Conservation (phyloP, 2,888 invertebrate genomes). For the Diarsia dahlii region DNA sequence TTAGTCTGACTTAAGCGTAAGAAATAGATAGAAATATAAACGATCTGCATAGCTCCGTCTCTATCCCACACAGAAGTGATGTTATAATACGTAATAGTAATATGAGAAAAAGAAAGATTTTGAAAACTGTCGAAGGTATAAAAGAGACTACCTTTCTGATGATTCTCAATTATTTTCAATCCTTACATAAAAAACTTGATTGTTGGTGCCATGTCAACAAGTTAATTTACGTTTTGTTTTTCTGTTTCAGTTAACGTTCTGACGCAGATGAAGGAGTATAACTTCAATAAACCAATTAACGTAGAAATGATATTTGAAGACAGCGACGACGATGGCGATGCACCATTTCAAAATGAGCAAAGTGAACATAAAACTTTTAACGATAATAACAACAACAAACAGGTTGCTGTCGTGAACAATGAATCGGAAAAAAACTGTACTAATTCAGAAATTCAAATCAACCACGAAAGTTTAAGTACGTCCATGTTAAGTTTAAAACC, state of each 20-base stretch:
- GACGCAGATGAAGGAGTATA: constrained; percentile 67
- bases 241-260: constrained; percentile 62
- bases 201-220: not conserved
- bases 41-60: not conserved
- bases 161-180: not conserved
- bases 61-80: too few relatives aligned
- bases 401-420: not conserved
- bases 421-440: not conserved
- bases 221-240: not conserved
- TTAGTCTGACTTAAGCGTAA: not conserved
- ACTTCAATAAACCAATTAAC: constrained; percentile 69
- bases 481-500: constrained; percentile 8
- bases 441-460: not conserved
- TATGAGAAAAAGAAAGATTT: too few relatives aligned
- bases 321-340: constrained; percentile 64
- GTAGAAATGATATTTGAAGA: constrained; percentile 71
- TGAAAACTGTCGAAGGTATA: too few relatives aligned
- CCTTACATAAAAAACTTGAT: not conserved
- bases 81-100: too few relatives aligned
- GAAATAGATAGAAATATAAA: not conserved
- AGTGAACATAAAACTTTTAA: constrained; percentile 15
- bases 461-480: not conserved
- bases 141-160: not conserved
- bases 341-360: constrained; percentile 7
- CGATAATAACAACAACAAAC: constrained; percentile 5